Conservation (phyloP, 2,113 vertebrate species). For the Verasper variegatus region DNA sequence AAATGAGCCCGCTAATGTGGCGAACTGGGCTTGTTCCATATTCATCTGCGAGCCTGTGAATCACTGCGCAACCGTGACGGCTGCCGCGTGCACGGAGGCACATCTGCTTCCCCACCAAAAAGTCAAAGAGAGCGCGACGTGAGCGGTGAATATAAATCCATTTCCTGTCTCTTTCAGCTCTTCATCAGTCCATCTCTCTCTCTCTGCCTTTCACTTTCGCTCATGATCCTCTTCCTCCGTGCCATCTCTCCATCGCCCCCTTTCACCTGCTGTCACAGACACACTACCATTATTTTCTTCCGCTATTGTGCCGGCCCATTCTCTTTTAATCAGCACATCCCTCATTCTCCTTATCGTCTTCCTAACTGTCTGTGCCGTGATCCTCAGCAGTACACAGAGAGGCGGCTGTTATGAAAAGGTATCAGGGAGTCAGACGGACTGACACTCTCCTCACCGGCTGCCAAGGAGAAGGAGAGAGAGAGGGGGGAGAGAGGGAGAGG, state of each 20-base stretch:
- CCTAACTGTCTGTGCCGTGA: conserved; percentile 31
- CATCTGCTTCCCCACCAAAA: conserved; percentile 62
- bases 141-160: conserved; percentile 65
- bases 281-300: conserved; percentile 27
- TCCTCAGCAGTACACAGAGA: conserved; percentile 29
- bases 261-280: conserved; percentile 54
- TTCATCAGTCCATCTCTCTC: conserved; percentile 70
- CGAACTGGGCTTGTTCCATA: conserved; percentile 70
- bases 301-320: conserved; percentile 16
- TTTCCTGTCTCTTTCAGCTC: conserved; percentile 71
- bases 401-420: conserved; percentile 55
- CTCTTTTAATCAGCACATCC: conserved; percentile 47
- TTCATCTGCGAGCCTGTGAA: conserved; percentile 72
- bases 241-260: conserved; percentile 30
- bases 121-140: conserved; percentile 69
- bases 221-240: conserved; percentile 23
- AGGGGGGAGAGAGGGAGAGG: neutral
- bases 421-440: conserved; percentile 34
- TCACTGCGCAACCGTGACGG: conserved; percentile 38
- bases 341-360: conserved; percentile 40
- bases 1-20: conserved; percentile 77
- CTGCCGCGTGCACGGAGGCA: conserved; percentile 50
- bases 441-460: conserved; percentile 37
- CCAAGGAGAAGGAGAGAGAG: conserved; percentile 16
- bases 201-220: conserved; percentile 14